These are phyloP conservation scores for Phoenicopterus ruber DNA, from an alignment of 2,113 vertebrate genomes.

Conservation along the genomic window DNA sequence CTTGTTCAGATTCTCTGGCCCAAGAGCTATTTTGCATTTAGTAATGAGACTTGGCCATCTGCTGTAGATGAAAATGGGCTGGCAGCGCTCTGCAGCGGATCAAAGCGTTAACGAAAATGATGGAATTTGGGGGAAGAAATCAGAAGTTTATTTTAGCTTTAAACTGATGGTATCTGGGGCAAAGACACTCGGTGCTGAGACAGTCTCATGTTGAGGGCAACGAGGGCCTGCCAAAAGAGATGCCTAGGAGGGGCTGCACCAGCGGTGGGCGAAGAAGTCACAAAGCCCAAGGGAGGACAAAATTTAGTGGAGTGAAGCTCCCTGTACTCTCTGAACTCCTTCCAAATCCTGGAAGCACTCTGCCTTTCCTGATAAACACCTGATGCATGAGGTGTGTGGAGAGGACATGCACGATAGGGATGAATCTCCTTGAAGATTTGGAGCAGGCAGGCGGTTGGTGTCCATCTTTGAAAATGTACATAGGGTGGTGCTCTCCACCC, in stretches of 20 bases:
- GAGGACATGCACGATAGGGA: neutral
- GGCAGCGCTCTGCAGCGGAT: neutral
- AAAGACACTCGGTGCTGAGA: neutral
- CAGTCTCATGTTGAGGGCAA: neutral
- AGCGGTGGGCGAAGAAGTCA: neutral
- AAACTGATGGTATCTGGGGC: neutral
- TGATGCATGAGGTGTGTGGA: slow-evolving; percentile 55
- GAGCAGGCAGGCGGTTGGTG: neutral
- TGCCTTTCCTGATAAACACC: slow-evolving; percentile 42
- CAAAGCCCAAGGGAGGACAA: neutral
- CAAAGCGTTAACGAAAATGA: neutral
- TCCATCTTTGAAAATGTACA: neutral
- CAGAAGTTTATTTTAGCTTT: neutral
- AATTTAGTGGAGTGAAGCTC: neutral
- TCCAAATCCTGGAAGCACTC: neutral
- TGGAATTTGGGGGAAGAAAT: neutral
- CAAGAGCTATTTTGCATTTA: neutral
- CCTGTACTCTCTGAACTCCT: slow-evolving; percentile 15
- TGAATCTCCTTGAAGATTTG: neutral
- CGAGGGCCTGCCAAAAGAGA: neutral
- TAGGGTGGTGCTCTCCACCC: neutral
- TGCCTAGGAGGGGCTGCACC: neutral
- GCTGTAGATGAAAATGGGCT: neutral
- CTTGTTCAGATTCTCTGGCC: neutral
- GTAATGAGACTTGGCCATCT: neutral